Conservation (phyloP, 2,113 vertebrate species). For the Falco punctatus region DNA sequence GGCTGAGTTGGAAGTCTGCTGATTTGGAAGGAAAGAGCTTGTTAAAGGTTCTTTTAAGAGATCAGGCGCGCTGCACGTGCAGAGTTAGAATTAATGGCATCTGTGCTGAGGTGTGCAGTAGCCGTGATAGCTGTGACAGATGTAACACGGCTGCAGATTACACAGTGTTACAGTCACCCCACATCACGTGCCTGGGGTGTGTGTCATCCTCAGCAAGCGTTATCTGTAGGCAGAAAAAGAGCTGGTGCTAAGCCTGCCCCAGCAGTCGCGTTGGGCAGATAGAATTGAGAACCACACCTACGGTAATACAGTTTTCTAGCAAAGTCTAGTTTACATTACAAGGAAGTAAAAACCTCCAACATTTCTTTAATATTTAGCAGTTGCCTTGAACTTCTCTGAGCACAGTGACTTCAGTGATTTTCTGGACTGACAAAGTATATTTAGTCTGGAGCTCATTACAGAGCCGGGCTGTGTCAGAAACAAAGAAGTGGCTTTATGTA, state of each 20-base stretch:
- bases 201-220: background rate
- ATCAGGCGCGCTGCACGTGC: fast-evolving
- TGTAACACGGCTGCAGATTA: background rate
- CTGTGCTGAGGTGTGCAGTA: background rate
- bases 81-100: background rate
- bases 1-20: background rate
- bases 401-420: background rate
- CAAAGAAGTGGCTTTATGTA: background rate
- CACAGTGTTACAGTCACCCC: background rate
- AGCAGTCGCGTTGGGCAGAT: background rate
- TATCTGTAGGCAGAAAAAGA: background rate
- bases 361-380: background rate
- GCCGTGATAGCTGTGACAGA: constrained; percentile 9
- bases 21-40: background rate
- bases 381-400: background rate
- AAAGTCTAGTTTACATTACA: background rate
- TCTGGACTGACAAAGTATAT: background rate
- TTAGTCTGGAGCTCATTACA: constrained; percentile 19
- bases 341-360: background rate
- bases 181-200: background rate
- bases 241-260: background rate
- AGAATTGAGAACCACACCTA: background rate
- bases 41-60: background rate
- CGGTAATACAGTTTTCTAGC: background rate
- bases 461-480: background rate